Evolutionary conservation across 2,113 vertebrate genomes (phyloP).

Genomic region (Asarcornis scutulata): DNA sequence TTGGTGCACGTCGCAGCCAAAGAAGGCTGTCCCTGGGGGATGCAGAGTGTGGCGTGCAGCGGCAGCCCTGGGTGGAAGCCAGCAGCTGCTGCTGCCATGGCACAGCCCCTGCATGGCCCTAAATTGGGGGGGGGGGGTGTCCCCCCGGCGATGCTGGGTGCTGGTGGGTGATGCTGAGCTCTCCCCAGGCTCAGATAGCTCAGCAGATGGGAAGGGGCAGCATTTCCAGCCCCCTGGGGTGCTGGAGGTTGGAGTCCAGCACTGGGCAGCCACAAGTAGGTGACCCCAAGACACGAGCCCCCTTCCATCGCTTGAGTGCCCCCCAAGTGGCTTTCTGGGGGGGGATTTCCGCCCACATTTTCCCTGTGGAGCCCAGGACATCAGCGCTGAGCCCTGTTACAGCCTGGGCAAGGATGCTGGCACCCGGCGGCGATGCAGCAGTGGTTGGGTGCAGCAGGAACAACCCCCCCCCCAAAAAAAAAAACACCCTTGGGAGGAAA

Average conservation of each 20-base stretch:
- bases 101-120: neutral
- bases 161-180: neutral
- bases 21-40: neutral
- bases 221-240: neutral
- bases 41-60: neutral
- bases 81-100: neutral
- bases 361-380: neutral
- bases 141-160: neutral
- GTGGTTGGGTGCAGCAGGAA: neutral
- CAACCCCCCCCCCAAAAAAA: neutral
- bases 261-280: neutral
- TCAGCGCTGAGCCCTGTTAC: fast-evolving
- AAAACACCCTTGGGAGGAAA: neutral
- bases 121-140: fast-evolving
- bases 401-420: neutral
- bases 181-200: neutral
- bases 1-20: fast-evolving
- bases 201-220: neutral
- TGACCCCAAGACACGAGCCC: neutral
- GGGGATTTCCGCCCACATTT: neutral
- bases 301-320: fast-evolving
- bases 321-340: fast-evolving
- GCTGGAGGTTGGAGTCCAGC: neutral
- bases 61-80: neutral
- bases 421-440: fast-evolving